Percentiles rank a stretch among this genome's conserved stretches.
Evolutionary conservation across 2,888 invertebrate genomes (phyloP).

Genomic region (Callyntrura guangdongensis): DNA sequence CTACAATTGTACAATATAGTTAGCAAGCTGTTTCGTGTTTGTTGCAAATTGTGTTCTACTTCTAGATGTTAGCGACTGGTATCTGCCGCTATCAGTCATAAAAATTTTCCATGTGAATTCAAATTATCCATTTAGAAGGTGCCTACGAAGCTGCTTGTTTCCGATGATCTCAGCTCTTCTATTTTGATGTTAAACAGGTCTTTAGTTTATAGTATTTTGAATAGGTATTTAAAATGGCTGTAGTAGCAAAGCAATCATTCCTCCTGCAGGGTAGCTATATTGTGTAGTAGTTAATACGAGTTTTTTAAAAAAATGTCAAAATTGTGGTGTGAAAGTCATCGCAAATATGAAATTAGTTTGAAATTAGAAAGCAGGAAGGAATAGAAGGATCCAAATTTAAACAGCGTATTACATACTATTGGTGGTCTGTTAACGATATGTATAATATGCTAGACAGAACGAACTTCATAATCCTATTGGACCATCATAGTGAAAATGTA

Average conservation of each 20-base stretch:
- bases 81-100: neutral
- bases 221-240: neutral
- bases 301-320: too few species aligned
- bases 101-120: neutral
- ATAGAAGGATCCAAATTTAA: neutral
- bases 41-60: slow-evolving; percentile 8
- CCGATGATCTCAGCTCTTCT: slow-evolving; percentile 40
- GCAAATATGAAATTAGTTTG: slow-evolving; percentile 32
- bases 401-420: neutral
- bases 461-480: slow-evolving; percentile 39
- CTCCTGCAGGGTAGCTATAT: slow-evolving; percentile 14
- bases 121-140: slow-evolving; percentile 29
- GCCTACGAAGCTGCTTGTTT: slow-evolving; percentile 25
- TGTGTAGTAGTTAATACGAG: neutral
- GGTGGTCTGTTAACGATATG: neutral
- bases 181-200: slow-evolving; percentile 7
- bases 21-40: neutral
- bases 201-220: neutral
- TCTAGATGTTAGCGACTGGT: neutral
- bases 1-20: slow-evolving; percentile 9
- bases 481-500: slow-evolving; percentile 15
- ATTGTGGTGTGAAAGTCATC: neutral
- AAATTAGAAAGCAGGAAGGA: slow-evolving; percentile 39
- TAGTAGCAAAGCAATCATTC: neutral
- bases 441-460: neutral